Percentiles rank a stretch among this genome's conserved stretches.
phyloP scores from a whole-genome alignment of 2,797 vertebrate species.

The Acanthiza pusilla region DNA sequence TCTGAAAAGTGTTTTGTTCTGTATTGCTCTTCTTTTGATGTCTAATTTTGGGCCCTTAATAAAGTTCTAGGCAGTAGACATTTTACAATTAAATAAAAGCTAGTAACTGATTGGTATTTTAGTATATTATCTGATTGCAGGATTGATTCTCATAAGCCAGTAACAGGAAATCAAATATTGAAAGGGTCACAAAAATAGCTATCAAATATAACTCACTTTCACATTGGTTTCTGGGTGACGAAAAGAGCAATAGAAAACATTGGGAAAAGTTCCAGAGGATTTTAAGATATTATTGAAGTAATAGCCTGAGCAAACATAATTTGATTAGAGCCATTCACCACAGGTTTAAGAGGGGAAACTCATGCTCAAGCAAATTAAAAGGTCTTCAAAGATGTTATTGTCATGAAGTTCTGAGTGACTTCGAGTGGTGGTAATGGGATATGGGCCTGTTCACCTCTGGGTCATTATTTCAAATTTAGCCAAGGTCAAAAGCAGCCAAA shows the following conservation, averaged over 20 bases:
- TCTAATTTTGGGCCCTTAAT: background rate
- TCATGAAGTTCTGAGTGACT: background rate
- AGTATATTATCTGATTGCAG: background rate
- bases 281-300: slow-evolving; percentile 26
- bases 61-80: background rate
- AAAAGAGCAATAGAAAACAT: background rate
- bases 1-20: background rate
- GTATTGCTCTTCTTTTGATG: background rate
- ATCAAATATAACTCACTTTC: background rate
- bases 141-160: background rate
- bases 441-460: background rate
- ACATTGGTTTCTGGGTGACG: background rate
- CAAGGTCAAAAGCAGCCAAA: background rate
- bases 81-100: background rate
- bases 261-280: background rate
- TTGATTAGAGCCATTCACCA: slow-evolving; percentile 19
- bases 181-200: background rate
- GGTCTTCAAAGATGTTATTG: slow-evolving; percentile 20
- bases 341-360: slow-evolving; percentile 28
- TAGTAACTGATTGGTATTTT: background rate
- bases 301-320: slow-evolving; percentile 34
- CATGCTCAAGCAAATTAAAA: slow-evolving; percentile 5
- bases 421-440: background rate
- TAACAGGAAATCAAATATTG: background rate
- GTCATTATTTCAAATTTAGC: slow-evolving; percentile 23